These are phyloP conservation scores for Epistrophella euchroma DNA, from an alignment of 2,888 invertebrate genomes.

Conservation along the genomic window DNA sequence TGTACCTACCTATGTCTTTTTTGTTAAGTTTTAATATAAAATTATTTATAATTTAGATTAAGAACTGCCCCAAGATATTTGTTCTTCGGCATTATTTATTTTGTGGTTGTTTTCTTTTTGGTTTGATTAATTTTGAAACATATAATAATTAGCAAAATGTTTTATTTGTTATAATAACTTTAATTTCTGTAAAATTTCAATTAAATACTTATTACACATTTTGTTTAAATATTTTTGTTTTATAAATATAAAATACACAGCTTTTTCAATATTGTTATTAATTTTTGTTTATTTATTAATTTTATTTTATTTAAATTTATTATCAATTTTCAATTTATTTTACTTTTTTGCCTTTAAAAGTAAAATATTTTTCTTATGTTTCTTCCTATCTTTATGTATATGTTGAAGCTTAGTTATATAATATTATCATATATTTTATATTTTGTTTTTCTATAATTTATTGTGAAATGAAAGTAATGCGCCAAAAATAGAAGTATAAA, in stretches of 20 bases:
- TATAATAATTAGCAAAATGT: conserved; percentile 19
- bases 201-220: conserved; percentile 50
- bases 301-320: conserved; percentile 9
- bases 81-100: background rate
- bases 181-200: conserved; percentile 41
- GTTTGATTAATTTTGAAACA: conserved; percentile 39
- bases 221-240: conserved; percentile 39
- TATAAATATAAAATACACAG: conserved; percentile 62
- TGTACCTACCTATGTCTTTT: conserved; percentile 62
- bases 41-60: conserved; percentile 40
- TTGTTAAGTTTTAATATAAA: conserved; percentile 33
- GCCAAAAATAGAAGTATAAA: conserved; percentile 44
- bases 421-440: conserved; percentile 2
- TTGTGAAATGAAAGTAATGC: conserved; percentile 43
- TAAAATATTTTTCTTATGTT: background rate
- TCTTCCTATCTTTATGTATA: background rate
- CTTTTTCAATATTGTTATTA: conserved; percentile 41
- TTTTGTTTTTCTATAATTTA: conserved; percentile 5
- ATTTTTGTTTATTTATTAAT: conserved; percentile 19
- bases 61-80: conserved; percentile 36
- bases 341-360: conserved; percentile 1
- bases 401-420: conserved; percentile 23
- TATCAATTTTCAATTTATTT: conserved; percentile 14
- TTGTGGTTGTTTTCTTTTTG: background rate
- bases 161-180: conserved; percentile 9